phyloP scores from a whole-genome alignment of 1,140 invertebrate species.

The Eurytemora carolleeae region DNA sequence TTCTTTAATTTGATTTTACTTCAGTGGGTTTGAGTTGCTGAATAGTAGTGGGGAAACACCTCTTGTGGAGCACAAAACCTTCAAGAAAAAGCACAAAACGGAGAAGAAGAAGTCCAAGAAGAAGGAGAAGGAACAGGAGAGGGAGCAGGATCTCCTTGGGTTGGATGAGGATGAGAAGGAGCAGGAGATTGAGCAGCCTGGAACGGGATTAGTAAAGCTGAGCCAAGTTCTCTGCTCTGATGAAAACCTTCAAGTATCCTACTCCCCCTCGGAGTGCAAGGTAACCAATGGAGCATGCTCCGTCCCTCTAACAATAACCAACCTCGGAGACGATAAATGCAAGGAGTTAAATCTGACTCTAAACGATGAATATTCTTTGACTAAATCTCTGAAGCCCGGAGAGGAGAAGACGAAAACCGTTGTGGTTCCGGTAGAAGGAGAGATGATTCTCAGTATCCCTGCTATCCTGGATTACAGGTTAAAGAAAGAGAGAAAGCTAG shows the following conservation, averaged over 20 bases:
- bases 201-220: too few relatives aligned
- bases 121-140: slow-evolving; percentile 26
- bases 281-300: neutral
- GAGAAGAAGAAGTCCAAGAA: slow-evolving; percentile 21
- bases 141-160: slow-evolving; percentile 23
- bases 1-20: too few relatives aligned
- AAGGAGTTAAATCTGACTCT: neutral
- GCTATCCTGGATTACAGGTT: neutral
- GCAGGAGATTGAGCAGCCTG: slow-evolving; percentile 21
- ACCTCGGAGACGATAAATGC: neutral
- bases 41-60: slow-evolving; percentile 20
- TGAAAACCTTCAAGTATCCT: too few relatives aligned
- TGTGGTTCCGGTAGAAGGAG: neutral
- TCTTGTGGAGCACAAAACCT: slow-evolving; percentile 23
- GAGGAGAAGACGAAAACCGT: neutral
- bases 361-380: neutral
- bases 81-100: slow-evolving; percentile 22
- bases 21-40: slow-evolving; percentile 21
- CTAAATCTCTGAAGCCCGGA: neutral
- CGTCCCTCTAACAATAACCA: neutral
- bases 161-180: slow-evolving; percentile 18
- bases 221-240: too few relatives aligned
- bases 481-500: neutral
- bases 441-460: neutral
- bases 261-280: neutral